Evolutionary conservation across 2,888 invertebrate genomes (phyloP), one percentile per base, ranked within the genome.

Genomic region (Torymus auratus): DNA sequence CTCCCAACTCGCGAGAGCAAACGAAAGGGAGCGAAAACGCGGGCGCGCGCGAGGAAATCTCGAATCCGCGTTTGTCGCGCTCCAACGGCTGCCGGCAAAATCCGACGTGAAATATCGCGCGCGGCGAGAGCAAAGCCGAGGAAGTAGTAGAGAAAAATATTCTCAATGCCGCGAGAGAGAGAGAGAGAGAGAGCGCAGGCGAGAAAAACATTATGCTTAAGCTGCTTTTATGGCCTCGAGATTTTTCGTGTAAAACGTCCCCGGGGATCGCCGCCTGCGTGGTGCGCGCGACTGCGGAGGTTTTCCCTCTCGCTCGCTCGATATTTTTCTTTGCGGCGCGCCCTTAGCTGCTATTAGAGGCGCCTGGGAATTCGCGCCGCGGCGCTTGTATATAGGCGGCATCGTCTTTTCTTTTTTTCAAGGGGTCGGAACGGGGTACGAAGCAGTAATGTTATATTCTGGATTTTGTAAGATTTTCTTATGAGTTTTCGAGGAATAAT

Each of bases 61-160:
- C 84, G 86, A 88, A 88, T 88, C 88, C 87, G 85, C 84, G 86
- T 86, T 85, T 83, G 86, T 86, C 85, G 89, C 88, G 89, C 88
- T 83, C 86, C 86, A 88, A 85, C 81, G 88, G 85, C 84, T 85
- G 85, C 41, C 53, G 55, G 68, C 52, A 17, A 78, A 78, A 78
- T 78, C 78, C 70, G 83, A 83, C 84, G 81, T 83, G 83, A 85
- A 85, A 83, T 84, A 84, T 83, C 84, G 78, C 83, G 82, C 84
- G 83, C 83, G 81, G 83, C 83, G 81, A 23, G 76, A 50, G 60
- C 58, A 70, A 55, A 61, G 20, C 71, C 52, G 15, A 50, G 41
- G 58, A 65, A 20, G 17, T 61, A 71, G 55, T 14, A 15, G 68
- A 15, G 68, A 56, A 52, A 64, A 65, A 70, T 75, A 80, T 72